These are phyloP conservation scores for Clistopyga incitator DNA, from an alignment of 2,888 invertebrate genomes.

Conservation along the genomic window DNA sequence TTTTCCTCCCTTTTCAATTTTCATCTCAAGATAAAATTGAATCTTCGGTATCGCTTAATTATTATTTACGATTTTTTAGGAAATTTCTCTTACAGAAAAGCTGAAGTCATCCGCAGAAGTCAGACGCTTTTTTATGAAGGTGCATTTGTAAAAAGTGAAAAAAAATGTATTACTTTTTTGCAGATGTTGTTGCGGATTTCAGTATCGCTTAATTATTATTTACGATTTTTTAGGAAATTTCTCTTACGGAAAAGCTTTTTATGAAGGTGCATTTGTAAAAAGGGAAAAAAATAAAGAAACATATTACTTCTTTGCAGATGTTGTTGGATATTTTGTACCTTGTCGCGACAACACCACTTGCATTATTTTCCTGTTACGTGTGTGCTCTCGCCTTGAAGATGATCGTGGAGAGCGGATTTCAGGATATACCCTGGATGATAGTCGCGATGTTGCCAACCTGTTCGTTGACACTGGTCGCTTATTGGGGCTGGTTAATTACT, in stretches of 20 bases:
- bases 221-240: conserved; percentile 51
- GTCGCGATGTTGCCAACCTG: conserved; percentile 82
- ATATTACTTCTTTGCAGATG: conserved; percentile 75
- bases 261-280: too few species aligned
- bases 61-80: conserved; percentile 75
- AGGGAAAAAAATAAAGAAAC: too few species aligned
- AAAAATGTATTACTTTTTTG: too few species aligned
- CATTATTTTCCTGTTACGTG: conserved; percentile 81
- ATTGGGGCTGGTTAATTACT: conserved; percentile 82
- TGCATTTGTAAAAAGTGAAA: too few species aligned
- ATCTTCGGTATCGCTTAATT: conserved; percentile 76
- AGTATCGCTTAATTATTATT: conserved; percentile 80
- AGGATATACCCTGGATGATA: conserved; percentile 82
- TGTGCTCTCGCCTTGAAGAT: conserved; percentile 79
- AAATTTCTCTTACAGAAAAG: not conserved
- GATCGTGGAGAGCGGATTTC: conserved; percentile 76
- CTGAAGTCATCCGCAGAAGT: too few species aligned
- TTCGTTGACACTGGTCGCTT: conserved; percentile 80
- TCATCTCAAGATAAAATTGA: too few species aligned
- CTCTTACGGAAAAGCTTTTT: too few species aligned
- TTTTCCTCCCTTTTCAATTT: too few species aligned
- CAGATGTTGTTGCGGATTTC: too few species aligned
- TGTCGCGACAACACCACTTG: conserved; percentile 80
- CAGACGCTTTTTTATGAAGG: too few species aligned
- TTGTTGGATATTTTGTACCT: conserved; percentile 81